A percentile compares a stretch with the other conserved stretches of the same genome.
Evolutionary conservation across 2,113 vertebrate species (phyloP).

Genomic region (Gadus macrocephalus): DNA sequence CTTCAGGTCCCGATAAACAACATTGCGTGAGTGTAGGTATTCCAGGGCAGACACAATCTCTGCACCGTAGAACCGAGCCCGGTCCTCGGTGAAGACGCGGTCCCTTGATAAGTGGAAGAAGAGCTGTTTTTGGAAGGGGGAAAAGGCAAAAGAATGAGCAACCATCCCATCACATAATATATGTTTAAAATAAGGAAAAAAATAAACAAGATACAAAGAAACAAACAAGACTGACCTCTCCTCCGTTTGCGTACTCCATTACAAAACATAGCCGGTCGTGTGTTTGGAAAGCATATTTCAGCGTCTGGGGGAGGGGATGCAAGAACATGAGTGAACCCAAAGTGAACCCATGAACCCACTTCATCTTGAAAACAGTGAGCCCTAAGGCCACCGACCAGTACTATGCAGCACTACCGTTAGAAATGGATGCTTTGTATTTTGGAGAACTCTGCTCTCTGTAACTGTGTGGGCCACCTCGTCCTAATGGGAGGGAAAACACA

Average conservation of each 20-base stretch:
- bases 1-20: constrained; percentile 95
- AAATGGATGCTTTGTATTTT: constrained; percentile 92
- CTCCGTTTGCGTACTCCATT: constrained; percentile 96
- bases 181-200: background rate
- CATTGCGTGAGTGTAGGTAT: constrained; percentile 89
- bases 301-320: constrained; percentile 68
- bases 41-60: constrained; percentile 94
- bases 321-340: background rate
- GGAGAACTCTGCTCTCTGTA: constrained; percentile 92
- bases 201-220: background rate
- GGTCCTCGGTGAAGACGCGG: constrained; percentile 88
- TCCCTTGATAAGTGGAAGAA: constrained; percentile 94
- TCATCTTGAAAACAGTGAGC: background rate
- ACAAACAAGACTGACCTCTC: constrained; percentile 76
- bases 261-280: constrained; percentile 92
- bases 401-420: constrained; percentile 76
- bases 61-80: constrained; percentile 90
- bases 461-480: constrained; percentile 97
- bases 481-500: constrained; percentile 57
- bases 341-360: background rate
- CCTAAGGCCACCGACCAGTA: background rate
- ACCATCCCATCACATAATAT: background rate
- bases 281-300: constrained; percentile 96
- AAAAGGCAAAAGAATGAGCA: background rate
- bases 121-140: constrained; percentile 64